phyloP scores from a whole-genome alignment of 2,888 invertebrate species.

The Pyralis farinalis region DNA sequence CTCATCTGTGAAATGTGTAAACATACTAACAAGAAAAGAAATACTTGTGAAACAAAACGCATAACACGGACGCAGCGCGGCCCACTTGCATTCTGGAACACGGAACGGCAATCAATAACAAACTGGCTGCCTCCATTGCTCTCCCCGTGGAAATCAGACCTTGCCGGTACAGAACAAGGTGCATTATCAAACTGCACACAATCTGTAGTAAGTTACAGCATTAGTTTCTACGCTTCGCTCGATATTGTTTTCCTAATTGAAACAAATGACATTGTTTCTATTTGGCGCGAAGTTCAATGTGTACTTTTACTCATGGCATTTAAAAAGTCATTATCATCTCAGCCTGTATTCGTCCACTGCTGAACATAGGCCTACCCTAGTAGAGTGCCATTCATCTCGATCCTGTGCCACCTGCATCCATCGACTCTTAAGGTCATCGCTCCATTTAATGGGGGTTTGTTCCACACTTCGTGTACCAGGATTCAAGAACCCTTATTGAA shows the following conservation, averaged over 20 bases:
- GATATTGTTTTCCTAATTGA: conserved; percentile 24
- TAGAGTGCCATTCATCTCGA: too few relatives aligned
- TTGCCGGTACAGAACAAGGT: background rate
- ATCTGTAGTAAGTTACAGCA: background rate
- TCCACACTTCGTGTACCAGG: too few relatives aligned
- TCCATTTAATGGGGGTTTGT: too few relatives aligned
- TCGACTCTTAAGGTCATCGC: too few relatives aligned
- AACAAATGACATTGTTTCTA: conserved; percentile 19
- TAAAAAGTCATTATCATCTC: too few relatives aligned
- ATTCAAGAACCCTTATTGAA: too few relatives aligned
- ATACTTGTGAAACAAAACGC: background rate
- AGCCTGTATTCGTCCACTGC: too few relatives aligned
- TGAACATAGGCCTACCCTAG: too few relatives aligned
- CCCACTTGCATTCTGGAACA: conserved; percentile 18
- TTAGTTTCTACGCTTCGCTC: conserved; percentile 1
- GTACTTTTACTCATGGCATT: too few relatives aligned
- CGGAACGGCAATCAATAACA: conserved; percentile 22
- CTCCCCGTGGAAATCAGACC: background rate
- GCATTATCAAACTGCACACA: background rate
- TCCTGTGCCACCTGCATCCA: too few relatives aligned
- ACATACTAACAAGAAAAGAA: too few relatives aligned
- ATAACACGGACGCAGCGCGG: background rate
- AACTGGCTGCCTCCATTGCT: conserved; percentile 10
- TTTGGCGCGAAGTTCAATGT: background rate
- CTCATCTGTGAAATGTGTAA: too few relatives aligned